These are phyloP conservation scores for Drosophila algonquin DNA, from an alignment of 2,888 invertebrate genomes.

Conservation along the genomic window DNA sequence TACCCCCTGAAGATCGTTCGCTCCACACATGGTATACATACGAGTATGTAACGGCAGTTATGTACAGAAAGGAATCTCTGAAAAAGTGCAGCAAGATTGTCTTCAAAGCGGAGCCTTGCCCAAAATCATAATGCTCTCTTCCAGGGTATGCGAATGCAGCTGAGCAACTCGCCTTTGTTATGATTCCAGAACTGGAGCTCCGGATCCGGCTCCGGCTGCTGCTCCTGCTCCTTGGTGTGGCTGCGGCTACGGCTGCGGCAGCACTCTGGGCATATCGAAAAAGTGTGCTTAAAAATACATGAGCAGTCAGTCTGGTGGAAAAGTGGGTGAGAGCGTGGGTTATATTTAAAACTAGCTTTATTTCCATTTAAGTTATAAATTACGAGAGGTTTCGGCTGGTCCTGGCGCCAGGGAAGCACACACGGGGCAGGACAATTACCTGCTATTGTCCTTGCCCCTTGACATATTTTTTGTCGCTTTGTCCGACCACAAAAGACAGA, in stretches of 20 bases:
- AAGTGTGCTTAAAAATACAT: conserved; percentile 71
- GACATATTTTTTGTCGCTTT: conserved; percentile 54
- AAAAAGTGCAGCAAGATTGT: too few relatives aligned
- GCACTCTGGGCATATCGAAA: conserved; percentile 55
- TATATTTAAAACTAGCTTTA: conserved; percentile 36
- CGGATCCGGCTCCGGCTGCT: not conserved
- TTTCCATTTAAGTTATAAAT: conserved; percentile 67
- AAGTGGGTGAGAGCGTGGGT: conserved; percentile 44
- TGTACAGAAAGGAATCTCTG: too few relatives aligned
- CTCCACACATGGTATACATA: not conserved
- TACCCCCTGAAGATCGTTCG: not conserved
- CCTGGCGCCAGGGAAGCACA: conserved; percentile 41
- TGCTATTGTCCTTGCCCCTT: conserved; percentile 22
- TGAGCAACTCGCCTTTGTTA: conserved; percentile 27
- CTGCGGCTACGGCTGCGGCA: conserved; percentile 12
- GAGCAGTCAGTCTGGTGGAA: conserved; percentile 59
- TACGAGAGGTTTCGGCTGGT: conserved; percentile 20
- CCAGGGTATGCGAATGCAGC: not conserved
- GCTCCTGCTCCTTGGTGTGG: too few relatives aligned
- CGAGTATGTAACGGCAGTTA: too few relatives aligned
- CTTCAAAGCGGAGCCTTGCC: not conserved
- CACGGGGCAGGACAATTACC: conserved; percentile 11
- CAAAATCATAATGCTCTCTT: not conserved
- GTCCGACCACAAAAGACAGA: conserved; percentile 49
- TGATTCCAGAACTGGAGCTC: conserved; percentile 24